These are phyloP conservation scores for Caerostris extrusa DNA, from an alignment of 1,140 invertebrate species.

Conservation along the genomic window DNA sequence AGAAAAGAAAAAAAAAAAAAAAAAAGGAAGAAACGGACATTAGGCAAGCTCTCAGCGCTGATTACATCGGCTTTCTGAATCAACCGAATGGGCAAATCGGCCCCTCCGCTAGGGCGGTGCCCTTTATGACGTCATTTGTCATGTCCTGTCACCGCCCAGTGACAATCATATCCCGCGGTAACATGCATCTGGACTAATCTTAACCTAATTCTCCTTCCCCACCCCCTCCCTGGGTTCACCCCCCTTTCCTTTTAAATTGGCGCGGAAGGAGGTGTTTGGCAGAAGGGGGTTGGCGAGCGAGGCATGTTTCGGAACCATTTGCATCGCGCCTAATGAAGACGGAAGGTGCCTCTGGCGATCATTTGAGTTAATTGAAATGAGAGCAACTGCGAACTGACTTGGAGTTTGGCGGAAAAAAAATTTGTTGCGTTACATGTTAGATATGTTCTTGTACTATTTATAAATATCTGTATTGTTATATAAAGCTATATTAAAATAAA, in stretches of 20 bases:
- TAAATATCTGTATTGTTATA: too few species aligned
- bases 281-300: background rate
- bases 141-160: conserved; percentile 73
- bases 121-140: conserved; percentile 75
- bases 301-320: conserved; percentile 32
- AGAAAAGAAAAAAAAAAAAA: background rate
- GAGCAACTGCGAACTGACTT: too few species aligned
- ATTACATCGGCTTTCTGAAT: conserved; percentile 58
- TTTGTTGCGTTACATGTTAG: too few species aligned
- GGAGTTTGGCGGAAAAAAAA: too few species aligned
- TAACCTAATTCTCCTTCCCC: conserved; percentile 53
- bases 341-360: background rate
- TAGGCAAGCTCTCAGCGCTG: conserved; percentile 23
- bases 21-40: conserved; percentile 5
- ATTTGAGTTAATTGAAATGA: background rate
- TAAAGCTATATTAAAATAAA: too few species aligned
- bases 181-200: conserved; percentile 63
- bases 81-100: conserved; percentile 62
- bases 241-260: background rate
- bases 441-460: too few species aligned
- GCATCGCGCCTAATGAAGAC: conserved; percentile 31
- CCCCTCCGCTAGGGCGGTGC: conserved; percentile 60
- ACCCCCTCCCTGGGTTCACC: background rate
- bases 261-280: background rate
- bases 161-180: conserved; percentile 68